Evolutionary conservation across 2,797 vertebrate species (phyloP).

Genomic region (Lithobates pipiens): DNA sequence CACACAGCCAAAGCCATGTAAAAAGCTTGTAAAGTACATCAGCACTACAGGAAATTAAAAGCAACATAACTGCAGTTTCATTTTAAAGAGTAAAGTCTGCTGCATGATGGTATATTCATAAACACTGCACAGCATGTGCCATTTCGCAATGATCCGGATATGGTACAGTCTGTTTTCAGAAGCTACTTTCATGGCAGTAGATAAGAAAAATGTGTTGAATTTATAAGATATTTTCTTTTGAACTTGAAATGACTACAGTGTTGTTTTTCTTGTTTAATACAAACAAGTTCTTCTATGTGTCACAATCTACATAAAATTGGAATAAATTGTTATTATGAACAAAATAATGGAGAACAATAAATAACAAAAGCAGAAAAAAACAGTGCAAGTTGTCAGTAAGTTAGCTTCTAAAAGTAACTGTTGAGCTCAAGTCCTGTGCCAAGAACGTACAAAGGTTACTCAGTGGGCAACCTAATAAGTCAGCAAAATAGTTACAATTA

Average conservation of each 20-base stretch:
- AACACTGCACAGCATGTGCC: conserved; percentile 26
- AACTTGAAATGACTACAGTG: background rate
- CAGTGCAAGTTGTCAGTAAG: too few species aligned
- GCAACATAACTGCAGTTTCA: background rate
- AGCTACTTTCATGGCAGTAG: conserved; percentile 18
- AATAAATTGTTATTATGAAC: background rate
- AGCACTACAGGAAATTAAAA: conserved; percentile 60
- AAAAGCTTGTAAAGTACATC: conserved; percentile 58
- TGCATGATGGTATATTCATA: background rate
- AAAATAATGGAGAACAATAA: background rate
- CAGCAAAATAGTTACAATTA: too few species aligned
- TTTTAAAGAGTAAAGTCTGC: conserved; percentile 56
- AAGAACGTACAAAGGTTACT: too few species aligned
- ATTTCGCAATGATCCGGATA: conserved; percentile 46
- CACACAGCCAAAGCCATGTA: conserved; percentile 45
- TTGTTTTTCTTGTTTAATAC: background rate
- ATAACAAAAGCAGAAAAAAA: background rate
- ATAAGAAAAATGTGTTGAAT: conserved; percentile 47
- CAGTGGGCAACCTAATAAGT: too few species aligned
- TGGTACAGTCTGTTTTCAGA: background rate
- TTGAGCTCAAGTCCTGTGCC: too few species aligned
- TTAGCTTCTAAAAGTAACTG: too few species aligned
- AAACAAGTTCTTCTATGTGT: too few species aligned
- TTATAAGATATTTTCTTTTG: background rate
- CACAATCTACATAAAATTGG: too few species aligned